Percentiles rank a stretch among this genome's conserved stretches.
Conservation (phyloP, 2,797 vertebrate genomes). For the Pipistrellus nathusii region DNA sequence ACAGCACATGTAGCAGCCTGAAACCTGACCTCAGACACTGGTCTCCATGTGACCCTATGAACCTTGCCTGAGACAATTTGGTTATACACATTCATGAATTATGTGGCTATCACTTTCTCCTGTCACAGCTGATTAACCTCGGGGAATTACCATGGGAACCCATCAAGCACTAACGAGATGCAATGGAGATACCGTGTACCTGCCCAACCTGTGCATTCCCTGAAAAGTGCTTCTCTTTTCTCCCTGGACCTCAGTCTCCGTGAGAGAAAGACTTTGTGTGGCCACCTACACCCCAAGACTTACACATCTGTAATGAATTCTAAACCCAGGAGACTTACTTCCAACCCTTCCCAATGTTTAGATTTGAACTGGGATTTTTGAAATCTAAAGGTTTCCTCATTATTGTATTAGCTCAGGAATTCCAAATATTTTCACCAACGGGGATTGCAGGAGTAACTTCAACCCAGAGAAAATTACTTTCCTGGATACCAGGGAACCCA, state of each 20-base stretch:
- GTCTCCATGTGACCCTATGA: constrained; percentile 85
- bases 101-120: constrained; percentile 90
- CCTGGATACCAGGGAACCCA: neutral
- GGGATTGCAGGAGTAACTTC: neutral
- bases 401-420: constrained; percentile 57
- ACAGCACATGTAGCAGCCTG: constrained; percentile 23
- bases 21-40: constrained; percentile 82
- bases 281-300: neutral
- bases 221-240: constrained; percentile 69
- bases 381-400: constrained; percentile 52
- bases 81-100: constrained; percentile 89
- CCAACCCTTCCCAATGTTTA: constrained; percentile 53
- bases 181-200: constrained; percentile 30
- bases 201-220: constrained; percentile 53
- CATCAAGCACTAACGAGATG: constrained; percentile 78
- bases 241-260: neutral
- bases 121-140: constrained; percentile 91
- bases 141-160: constrained; percentile 89
- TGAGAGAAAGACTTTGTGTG: neutral
- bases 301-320: constrained; percentile 62
- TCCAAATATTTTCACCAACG: constrained; percentile 62
- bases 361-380: constrained; percentile 65
- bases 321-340: constrained; percentile 11
- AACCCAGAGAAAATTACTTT: constrained; percentile 40
- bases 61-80: constrained; percentile 88